Percentiles rank a stretch among this genome's conserved stretches.
Conservation (phyloP, 2,888 invertebrate species). For the Athetis lepigone region DNA sequence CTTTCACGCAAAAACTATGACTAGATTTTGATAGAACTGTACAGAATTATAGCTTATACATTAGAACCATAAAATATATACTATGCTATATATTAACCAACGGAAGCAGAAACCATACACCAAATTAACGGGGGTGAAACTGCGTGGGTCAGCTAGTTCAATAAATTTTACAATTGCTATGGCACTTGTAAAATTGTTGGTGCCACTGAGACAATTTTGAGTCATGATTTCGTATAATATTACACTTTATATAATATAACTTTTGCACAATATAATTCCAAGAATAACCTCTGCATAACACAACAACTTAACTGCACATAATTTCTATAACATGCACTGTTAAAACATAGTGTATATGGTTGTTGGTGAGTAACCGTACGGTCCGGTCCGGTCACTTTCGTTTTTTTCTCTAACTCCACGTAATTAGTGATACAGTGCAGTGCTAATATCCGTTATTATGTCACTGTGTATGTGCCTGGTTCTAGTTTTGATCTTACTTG, state of each 20-base stretch:
- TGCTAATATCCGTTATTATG: constrained; percentile 55
- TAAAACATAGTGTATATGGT: constrained; percentile 17
- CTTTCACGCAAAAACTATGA: no score
- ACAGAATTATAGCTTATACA: no score
- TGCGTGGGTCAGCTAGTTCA: no score
- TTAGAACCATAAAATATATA: no score
- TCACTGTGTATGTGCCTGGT: constrained; percentile 23
- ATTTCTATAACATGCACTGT: constrained; percentile 15
- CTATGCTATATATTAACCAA: no score
- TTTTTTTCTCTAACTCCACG: constrained; percentile 50
- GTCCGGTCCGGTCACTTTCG: constrained; percentile 52
- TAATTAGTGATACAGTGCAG: constrained; percentile 34
- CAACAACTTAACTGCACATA: background rate
- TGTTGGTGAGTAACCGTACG: constrained; percentile 5
- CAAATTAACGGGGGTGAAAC: no score
- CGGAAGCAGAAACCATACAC: no score
- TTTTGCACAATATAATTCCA: background rate
- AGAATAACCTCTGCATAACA: background rate
- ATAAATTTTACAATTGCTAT: background rate
- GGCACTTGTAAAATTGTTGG: no score
- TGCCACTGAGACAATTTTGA: no score
- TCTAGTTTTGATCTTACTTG: constrained; percentile 16
- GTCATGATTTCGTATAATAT: background rate
- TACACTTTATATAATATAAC: no score
- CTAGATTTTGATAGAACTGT: no score